Evolutionary conservation across 2,113 vertebrate species (phyloP), one percentile per base, ranked within the genome.

Genomic region (Urocolius indicus): DNA sequence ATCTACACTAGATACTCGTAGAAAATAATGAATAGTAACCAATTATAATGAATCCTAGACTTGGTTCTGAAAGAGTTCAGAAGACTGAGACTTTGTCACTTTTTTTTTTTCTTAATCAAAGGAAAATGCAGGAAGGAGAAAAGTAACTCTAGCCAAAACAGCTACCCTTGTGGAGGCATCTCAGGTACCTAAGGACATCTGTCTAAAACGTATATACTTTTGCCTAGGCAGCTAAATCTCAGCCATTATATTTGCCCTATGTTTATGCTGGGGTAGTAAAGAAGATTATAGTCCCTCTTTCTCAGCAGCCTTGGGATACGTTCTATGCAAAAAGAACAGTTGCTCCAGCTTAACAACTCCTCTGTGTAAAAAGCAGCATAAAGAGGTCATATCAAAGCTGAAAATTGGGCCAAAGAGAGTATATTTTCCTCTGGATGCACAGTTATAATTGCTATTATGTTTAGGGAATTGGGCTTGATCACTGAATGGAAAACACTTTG

Each of bases 381-480:
- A 94, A 90, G 66, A 84, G 88, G 83, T 84, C 88, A 89, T 49
- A 87, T 43, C 66, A 49, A 45, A 95, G 80, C 45, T 78, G 83
- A 92, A 96, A 92, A 96, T 51, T 95, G 95, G 86, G 90, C 90
- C 76, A 94, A 95, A 93, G 86, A 90, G 83, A 86, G 75, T 58
- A 34, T 68, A 95, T 95, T 89, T 93, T 96, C 88, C 85, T 95
- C 86, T 92, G 66, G 88, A 96, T 95, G 83, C 88, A 94, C 83
- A 93, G 73, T 90, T 92, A 97, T 92, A 97, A 97, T 95, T 97
- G 90, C 87, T 94, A 85, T 87, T 93, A 96, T 89, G 85, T 89
- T 95, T 89, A 91, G 95, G 92, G 93, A 96, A 95, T 91, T 92
- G 78, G 69, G 49, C 83, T 93, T 94, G 79, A 95, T 95, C 84